Conservation (phyloP, 1,140 invertebrate species). For the Neodiprion lecontei region DNA sequence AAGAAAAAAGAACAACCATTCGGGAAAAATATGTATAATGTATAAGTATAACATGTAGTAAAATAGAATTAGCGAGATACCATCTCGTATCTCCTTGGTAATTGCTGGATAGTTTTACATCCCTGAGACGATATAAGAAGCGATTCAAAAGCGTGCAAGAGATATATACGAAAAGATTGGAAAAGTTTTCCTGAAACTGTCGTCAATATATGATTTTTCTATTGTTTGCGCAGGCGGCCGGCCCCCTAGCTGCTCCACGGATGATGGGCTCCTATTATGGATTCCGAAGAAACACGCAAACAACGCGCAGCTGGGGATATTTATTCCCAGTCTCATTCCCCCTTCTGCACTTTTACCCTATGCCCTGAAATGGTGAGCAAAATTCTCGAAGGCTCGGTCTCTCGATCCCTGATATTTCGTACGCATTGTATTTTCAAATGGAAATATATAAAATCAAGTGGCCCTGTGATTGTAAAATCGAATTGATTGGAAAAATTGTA, state of each 20-base stretch:
- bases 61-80: too few relatives aligned
- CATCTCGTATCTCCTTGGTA: neutral
- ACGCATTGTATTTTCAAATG: too few relatives aligned
- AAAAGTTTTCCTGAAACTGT: constrained; percentile 54
- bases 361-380: too few relatives aligned
- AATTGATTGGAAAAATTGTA: too few relatives aligned
- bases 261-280: constrained; percentile 43
- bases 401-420: too few relatives aligned
- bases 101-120: neutral
- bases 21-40: neutral
- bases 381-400: too few relatives aligned
- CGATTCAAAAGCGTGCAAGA: too few relatives aligned
- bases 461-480: too few relatives aligned
- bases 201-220: constrained; percentile 59
- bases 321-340: neutral
- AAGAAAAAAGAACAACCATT: neutral
- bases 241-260: neutral
- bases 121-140: neutral
- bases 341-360: neutral
- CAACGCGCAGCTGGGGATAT: constrained; percentile 4
- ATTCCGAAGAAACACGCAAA: constrained; percentile 43
- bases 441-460: too few relatives aligned
- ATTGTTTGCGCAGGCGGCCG: constrained; percentile 49
- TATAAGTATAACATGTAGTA: neutral
- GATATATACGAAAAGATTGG: constrained; percentile 42